Percentiles rank a stretch among this genome's conserved stretches.
These are phyloP conservation scores for Diceros bicornis DNA, from an alignment of 2,797 vertebrate species.

Conservation along the genomic window DNA sequence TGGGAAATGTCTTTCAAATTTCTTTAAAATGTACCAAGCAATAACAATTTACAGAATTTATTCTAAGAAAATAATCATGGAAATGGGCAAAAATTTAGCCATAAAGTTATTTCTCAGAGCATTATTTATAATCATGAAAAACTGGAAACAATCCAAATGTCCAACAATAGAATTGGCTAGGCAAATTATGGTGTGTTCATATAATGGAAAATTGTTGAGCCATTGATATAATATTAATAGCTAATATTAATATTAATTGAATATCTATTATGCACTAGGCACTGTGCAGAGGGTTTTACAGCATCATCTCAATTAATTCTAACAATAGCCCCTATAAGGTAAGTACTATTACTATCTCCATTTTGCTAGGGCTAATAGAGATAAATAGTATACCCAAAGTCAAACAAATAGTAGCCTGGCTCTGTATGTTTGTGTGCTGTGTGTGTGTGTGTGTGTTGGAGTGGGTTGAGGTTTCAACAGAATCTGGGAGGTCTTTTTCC, in stretches of 20 bases:
- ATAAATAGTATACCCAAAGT: slow-evolving; percentile 5
- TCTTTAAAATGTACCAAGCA: neutral
- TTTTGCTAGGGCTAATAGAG: neutral
- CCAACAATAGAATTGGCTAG: neutral
- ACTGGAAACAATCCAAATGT: neutral
- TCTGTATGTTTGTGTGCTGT: neutral
- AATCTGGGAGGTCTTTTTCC: neutral
- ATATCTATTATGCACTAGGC: neutral
- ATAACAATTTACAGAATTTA: neutral
- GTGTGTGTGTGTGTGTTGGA: neutral
- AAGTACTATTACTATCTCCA: neutral
- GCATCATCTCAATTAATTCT: slow-evolving; percentile 48
- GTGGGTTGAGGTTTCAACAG: neutral
- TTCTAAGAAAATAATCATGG: slow-evolving; percentile 40
- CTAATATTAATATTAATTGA: neutral
- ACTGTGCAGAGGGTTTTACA: neutral
- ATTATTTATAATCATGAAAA: neutral
- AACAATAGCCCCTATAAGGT: neutral
- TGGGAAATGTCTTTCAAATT: neutral
- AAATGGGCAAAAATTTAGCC: slow-evolving; percentile 16
- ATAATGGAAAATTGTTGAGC: neutral
- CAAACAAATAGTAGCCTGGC: neutral
- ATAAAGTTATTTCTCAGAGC: slow-evolving; percentile 1
- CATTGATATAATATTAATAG: neutral
- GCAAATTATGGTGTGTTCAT: slow-evolving; percentile 35